Conservation (phyloP, 92 coral and sea anemone genomes). For the Zoanthus sociatus region DNA sequence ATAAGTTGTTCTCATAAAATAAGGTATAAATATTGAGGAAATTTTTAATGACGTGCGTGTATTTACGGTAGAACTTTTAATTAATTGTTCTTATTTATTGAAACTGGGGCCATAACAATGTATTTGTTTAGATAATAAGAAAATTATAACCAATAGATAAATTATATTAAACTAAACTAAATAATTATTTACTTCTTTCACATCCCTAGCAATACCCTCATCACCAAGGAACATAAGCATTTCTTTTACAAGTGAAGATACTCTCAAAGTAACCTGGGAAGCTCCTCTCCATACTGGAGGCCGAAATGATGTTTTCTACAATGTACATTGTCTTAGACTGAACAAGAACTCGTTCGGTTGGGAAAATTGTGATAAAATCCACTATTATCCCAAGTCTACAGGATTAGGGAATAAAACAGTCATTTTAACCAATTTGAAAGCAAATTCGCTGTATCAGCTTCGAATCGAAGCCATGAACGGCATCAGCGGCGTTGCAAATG, state of each 20-base stretch:
- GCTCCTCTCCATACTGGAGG: slow-evolving; percentile 16
- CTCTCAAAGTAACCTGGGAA: not conserved
- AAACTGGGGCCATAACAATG: too few species aligned
- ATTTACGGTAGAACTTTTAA: too few species aligned
- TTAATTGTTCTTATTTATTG: too few species aligned
- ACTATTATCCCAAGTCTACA: slow-evolving; percentile 12
- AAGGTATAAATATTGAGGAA: too few species aligned
- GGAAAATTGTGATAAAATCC: slow-evolving; percentile 2
- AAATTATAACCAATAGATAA: too few species aligned
- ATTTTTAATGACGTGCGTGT: too few species aligned
- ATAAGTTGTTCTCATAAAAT: too few species aligned
- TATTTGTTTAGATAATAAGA: too few species aligned
- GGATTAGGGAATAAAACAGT: slow-evolving; percentile 7
- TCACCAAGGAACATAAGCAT: slow-evolving; percentile 18
- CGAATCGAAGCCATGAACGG: slow-evolving; percentile 27
- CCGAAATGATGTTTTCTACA: slow-evolving; percentile 13
- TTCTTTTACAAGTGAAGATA: not conserved
- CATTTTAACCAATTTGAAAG: not conserved
- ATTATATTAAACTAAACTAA: not conserved
- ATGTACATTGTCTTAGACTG: not conserved
- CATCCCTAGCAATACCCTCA: slow-evolving; percentile 20
- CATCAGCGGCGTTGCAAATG: slow-evolving; percentile 4
- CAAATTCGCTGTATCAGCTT: slow-evolving; percentile 10
- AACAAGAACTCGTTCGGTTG: not conserved
- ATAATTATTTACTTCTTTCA: not conserved